Percentiles rank a stretch among this genome's conserved stretches.
Evolutionary conservation across 2,888 invertebrate genomes (phyloP).

Genomic region (Cephus pulcher): DNA sequence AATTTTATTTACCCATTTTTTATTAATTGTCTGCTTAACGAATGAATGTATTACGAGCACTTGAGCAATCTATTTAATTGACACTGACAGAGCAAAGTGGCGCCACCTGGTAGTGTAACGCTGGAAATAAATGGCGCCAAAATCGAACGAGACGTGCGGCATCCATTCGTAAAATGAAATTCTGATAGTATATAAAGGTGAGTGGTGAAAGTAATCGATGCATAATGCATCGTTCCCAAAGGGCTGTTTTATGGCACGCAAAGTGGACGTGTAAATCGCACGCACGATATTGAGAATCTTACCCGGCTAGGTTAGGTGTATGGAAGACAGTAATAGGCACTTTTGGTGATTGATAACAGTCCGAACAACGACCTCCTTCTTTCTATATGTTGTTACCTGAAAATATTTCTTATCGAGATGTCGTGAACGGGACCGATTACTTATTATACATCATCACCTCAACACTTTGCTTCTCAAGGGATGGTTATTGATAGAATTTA

Average conservation of each 20-base stretch:
- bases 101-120: neutral
- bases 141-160: neutral
- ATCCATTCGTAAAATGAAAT: neutral
- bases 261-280: conserved; percentile 33
- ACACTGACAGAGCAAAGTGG: neutral
- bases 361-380: no score
- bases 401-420: no score
- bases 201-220: conserved; percentile 33
- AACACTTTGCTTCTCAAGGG: no score
- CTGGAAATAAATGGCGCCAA: neutral
- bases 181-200: neutral
- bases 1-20: neutral
- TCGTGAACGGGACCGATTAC: no score
- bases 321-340: neutral
- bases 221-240: conserved; percentile 38
- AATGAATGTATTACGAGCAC: neutral
- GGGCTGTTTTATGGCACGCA: conserved; percentile 32
- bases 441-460: no score
- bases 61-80: neutral
- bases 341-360: neutral
- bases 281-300: conserved; percentile 8
- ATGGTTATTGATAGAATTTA: no score
- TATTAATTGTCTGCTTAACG: neutral
- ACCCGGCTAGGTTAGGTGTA: neutral
- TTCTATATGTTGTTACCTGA: no score